Conservation (phyloP, 2,113 vertebrate species). For the Indri indri region DNA sequence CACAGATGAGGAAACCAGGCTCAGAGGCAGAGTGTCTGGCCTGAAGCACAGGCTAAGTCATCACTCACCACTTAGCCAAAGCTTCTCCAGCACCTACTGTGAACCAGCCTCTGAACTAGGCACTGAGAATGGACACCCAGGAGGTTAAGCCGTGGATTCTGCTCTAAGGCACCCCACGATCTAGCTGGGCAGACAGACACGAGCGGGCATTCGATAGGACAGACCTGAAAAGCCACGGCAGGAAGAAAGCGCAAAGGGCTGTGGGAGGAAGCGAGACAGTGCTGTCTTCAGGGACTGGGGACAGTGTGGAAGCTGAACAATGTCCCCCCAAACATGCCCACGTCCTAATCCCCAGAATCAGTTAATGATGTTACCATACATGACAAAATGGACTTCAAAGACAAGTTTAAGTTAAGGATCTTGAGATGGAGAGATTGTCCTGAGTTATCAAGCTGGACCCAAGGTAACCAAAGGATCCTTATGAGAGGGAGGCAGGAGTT, state of each 20-base stretch:
- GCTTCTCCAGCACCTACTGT: neutral
- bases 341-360: neutral
- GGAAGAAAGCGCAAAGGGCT: neutral
- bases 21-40: neutral
- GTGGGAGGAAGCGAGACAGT: neutral
- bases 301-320: neutral
- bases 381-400: neutral
- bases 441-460: neutral
- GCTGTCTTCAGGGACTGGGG: neutral
- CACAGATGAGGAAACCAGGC: neutral
- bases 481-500: neutral
- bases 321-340: neutral
- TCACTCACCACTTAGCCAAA: neutral
- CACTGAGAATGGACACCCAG: neutral
- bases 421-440: neutral
- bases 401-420: neutral
- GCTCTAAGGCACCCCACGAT: neutral
- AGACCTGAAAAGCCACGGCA: neutral
- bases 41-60: neutral
- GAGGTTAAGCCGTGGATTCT: constrained; percentile 6
- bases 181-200: neutral
- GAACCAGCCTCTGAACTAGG: too few species aligned
- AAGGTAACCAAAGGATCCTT: neutral
- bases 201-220: neutral
- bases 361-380: too few species aligned